Base-by-base conservation (phyloP, 2,797 vertebrate species). In the Cyprinodon diabolis region DNA sequence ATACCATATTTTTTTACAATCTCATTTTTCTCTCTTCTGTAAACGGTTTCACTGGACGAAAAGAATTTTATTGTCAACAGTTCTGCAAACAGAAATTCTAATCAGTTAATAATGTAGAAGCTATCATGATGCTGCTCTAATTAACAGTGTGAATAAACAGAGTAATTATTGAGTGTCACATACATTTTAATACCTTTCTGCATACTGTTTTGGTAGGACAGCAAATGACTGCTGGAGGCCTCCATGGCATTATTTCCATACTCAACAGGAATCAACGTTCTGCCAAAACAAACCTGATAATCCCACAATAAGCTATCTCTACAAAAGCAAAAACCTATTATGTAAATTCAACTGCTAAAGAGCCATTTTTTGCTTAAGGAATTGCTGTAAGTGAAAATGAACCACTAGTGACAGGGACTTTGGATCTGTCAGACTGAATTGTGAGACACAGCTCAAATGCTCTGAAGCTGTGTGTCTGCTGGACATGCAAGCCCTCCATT, bases 261-360 rank as follows among this genome's bases (percentile, higher is more conserved):
- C 68, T 57, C 35, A 58, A 58, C 48, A 62, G 35, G 54, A 9
- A 55, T 21, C 21, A 55, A 11, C 40, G 11, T 45, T 11, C 21
- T 21, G 0, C 14, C 43, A 19, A 0, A 25, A 60, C 19, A 67
- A 77, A 71, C 0, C 0, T 37, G 30, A 21, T 45, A 57, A 45
- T 52, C 14, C 68, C 54, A 43, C 52, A 35, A 8, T 55, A 54
- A 43, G 7, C 13, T 14, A 45, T 56, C 23, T 47, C 19, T 40
- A 63, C 17, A n/a, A 66, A 25, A 56, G 7, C 52, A 8, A 56
- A 69, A 13, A 13, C 1, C 25, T 47, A 25, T 57, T 45, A 48
- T 30, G 40, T 40, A 45, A 15, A 66, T n/a, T 56, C 6, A 37
- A 68, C 68, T 54, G 45, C 63, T 69, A 48, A 69, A 83, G 25